Evolutionary conservation across 1,140 invertebrate species (phyloP).

Genomic region (Aphidius ervi): DNA sequence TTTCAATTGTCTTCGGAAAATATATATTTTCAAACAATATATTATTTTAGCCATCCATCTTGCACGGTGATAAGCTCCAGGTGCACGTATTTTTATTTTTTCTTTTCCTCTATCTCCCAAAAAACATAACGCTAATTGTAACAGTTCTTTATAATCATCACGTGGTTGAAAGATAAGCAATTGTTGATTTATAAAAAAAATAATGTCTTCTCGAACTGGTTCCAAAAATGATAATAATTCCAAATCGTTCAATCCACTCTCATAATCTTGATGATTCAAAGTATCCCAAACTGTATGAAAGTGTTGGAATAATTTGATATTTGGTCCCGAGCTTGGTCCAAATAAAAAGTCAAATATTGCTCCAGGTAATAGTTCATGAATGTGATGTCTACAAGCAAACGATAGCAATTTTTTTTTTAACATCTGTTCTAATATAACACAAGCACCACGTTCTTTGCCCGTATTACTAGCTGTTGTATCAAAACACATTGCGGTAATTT

Average conservation of each 20-base stretch:
- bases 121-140: too few species aligned
- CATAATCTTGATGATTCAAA: neutral
- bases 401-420: neutral
- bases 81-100: too few species aligned
- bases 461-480: conserved; percentile 5
- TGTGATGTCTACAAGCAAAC: neutral
- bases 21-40: too few species aligned
- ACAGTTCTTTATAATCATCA: too few species aligned
- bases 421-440: neutral
- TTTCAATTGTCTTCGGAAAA: too few species aligned
- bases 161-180: too few species aligned
- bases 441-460: neutral
- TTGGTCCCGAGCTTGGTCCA: neutral
- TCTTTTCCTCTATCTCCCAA: too few species aligned
- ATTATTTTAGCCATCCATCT: too few species aligned
- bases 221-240: neutral
- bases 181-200: neutral
- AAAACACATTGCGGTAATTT: neutral
- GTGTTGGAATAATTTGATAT: neutral
- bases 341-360: neutral
- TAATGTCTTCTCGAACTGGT: neutral
- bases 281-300: neutral
- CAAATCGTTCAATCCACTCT: neutral
- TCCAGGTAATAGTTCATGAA: neutral
- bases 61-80: too few species aligned